Percentiles rank a stretch among this genome's conserved stretches.
Conservation (phyloP, 2,797 vertebrate species). For the Benthosema pterotum region DNA sequence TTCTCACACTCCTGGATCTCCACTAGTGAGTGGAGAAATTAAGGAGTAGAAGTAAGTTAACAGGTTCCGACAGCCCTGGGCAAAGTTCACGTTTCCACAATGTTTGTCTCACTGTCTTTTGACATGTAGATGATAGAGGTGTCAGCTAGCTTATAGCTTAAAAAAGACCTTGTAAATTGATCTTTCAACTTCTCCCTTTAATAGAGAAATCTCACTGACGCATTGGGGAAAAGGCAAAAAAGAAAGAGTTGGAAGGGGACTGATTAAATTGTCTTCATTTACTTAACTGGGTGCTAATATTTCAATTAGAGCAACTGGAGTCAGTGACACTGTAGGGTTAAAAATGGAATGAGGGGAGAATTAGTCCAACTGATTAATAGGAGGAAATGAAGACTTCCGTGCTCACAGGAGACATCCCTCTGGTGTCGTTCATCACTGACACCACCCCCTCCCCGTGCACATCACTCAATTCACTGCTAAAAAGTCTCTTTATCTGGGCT, state of each 20-base stretch:
- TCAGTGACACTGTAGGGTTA: slow-evolving; percentile 83
- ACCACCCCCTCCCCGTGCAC: slow-evolving; percentile 53
- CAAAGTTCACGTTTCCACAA: slow-evolving; percentile 65
- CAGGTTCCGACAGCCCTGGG: slow-evolving; percentile 37
- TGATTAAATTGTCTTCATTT: slow-evolving; percentile 88
- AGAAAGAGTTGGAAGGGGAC: slow-evolving; percentile 59
- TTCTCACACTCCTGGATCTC: slow-evolving; percentile 14
- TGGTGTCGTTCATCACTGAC: slow-evolving; percentile 76
- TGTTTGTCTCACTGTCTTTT: slow-evolving; percentile 64
- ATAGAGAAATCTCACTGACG: slow-evolving; percentile 80
- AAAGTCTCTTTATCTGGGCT: slow-evolving; percentile 39
- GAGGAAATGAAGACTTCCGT: slow-evolving; percentile 83
- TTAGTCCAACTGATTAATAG: slow-evolving; percentile 84
- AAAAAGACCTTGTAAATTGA: slow-evolving; percentile 68
- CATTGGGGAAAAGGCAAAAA: slow-evolving; percentile 66
- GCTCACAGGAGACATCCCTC: slow-evolving; percentile 77
- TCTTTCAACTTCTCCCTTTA: slow-evolving; percentile 78
- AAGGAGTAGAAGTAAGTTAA: slow-evolving; percentile 11
- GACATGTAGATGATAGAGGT: slow-evolving; percentile 69
- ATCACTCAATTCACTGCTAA: slow-evolving; percentile 63
- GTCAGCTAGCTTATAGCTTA: slow-evolving; percentile 67
- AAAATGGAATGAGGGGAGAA: slow-evolving; percentile 81
- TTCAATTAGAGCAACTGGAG: slow-evolving; percentile 86
- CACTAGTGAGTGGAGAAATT: slow-evolving; percentile 6
- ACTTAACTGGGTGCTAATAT: slow-evolving; percentile 87